Percentiles rank a stretch among this genome's conserved stretches.
These are phyloP conservation scores for Forbesichthys papilliferus DNA, from an alignment of 2,113 vertebrate genomes.

Conservation along the genomic window DNA sequence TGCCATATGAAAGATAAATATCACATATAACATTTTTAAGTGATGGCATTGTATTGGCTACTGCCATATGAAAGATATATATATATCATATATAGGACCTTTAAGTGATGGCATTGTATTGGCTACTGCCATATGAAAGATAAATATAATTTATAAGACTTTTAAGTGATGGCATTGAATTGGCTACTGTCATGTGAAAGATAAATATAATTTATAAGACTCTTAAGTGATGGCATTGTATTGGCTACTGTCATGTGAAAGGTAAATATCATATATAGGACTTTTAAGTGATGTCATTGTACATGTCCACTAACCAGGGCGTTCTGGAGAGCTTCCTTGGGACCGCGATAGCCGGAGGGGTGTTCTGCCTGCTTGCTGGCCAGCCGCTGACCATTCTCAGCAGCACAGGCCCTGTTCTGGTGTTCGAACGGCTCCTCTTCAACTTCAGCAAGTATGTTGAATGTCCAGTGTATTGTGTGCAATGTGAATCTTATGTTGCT, in stretches of 20 bases:
- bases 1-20: background rate
- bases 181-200: background rate
- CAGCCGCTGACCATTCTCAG: constrained; percentile 97
- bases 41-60: background rate
- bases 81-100: too few species aligned
- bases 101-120: background rate
- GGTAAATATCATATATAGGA: background rate
- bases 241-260: background rate
- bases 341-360: constrained; percentile 86
- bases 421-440: constrained; percentile 95
- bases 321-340: constrained; percentile 98
- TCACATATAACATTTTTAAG: too few species aligned
- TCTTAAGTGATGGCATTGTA: background rate
- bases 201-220: background rate
- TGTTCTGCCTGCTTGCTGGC: constrained; percentile 92
- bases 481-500: too few species aligned
- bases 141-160: background rate
- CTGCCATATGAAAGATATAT: background rate
- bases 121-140: background rate
- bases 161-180: background rate
- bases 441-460: constrained; percentile 93
- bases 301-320: constrained; percentile 73
- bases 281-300: background rate
- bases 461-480: background rate
- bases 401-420: constrained; percentile 95